Base-by-base conservation (phyloP, 1,140 invertebrate species). In the Grapholita molesta region DNA sequence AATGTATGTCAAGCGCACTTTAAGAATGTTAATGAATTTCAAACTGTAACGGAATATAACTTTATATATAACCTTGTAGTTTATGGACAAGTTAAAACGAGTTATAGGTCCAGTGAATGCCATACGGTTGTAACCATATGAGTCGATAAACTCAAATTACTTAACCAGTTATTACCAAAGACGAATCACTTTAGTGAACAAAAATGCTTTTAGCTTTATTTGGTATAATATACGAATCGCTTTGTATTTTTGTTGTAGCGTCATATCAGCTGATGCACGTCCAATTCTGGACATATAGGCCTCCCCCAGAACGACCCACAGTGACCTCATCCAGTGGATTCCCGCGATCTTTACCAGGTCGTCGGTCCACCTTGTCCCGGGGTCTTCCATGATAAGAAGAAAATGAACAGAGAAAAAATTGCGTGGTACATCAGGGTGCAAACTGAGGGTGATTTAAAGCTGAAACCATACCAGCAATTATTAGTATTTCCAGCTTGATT, bases 1-100 rank as follows among this genome's bases (percentile, higher is more conserved):
- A 30, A 61, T 61, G 55, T 61, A 28, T 32, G 55, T 32, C 28
- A 61, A 61, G 55, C 55, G 12, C 55, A 61, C 55, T 61, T 61
- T 25, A 61, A n/a, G 15, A 61, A 61, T 30, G 53, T 30, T 30
- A 61, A 30, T 61, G 30, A 30, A 28, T 15, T 61, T 32, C 28
- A 61, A 61, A 28, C 25, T 15, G 28, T 61, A 61, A 61, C 55
- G 55, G 55, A 61, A 61, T 61, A 12, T 61, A 8, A 61, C 55
- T 61, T 61, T 61, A 61, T 28, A 21, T n/a, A 23, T 25, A 57
- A 61, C 55, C 28, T 61, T 61, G 55, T 12, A 30, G 55, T 61
- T 61, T 61, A 61, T 30, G 55, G 55, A 11, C 24, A 15, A 12
- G 55, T 61, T n/a, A 61, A 61, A 61, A 61, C 55, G 25, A 61